These are phyloP conservation scores for Caenorhabditis uteleia DNA, from an alignment of 2,888 invertebrate genomes.

Conservation along the genomic window DNA sequence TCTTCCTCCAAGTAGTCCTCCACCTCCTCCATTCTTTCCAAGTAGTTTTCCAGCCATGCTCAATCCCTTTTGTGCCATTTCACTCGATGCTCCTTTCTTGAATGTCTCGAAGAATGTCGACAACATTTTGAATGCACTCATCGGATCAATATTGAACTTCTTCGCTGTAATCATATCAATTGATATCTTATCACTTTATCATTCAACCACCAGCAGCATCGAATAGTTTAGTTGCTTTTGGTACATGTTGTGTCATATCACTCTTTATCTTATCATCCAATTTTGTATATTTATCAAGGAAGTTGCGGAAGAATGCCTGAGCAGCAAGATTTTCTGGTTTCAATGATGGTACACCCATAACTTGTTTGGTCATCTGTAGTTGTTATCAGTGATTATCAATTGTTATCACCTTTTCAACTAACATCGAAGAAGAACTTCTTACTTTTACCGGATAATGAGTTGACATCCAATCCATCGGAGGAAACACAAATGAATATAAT, in stretches of 20 bases:
- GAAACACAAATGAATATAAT: background rate
- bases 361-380: slow-evolving; percentile 53
- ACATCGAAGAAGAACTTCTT: slow-evolving; percentile 49
- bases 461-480: slow-evolving; percentile 35
- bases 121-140: slow-evolving; percentile 45
- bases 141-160: slow-evolving; percentile 51
- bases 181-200: background rate
- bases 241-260: slow-evolving; percentile 49
- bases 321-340: slow-evolving; percentile 51
- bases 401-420: slow-evolving; percentile 1
- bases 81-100: slow-evolving; percentile 40
- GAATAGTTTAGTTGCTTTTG: slow-evolving; percentile 45
- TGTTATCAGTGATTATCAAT: background rate
- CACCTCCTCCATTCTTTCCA: slow-evolving; percentile 23
- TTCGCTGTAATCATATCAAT: slow-evolving; percentile 22
- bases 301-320: slow-evolving; percentile 45
- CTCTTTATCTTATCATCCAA: slow-evolving; percentile 43
- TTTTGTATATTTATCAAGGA: slow-evolving; percentile 48
- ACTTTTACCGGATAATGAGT: slow-evolving; percentile 34
- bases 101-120: slow-evolving; percentile 51
- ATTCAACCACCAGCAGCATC: slow-evolving; percentile 42
- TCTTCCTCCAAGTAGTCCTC: too few species aligned
- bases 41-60: slow-evolving; percentile 45
- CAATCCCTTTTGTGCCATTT: slow-evolving; percentile 39
- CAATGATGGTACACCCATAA: slow-evolving; percentile 48